These are phyloP conservation scores for Syngnathus rostellatus DNA, from an alignment of 2,797 vertebrate species.

Conservation along the genomic window DNA sequence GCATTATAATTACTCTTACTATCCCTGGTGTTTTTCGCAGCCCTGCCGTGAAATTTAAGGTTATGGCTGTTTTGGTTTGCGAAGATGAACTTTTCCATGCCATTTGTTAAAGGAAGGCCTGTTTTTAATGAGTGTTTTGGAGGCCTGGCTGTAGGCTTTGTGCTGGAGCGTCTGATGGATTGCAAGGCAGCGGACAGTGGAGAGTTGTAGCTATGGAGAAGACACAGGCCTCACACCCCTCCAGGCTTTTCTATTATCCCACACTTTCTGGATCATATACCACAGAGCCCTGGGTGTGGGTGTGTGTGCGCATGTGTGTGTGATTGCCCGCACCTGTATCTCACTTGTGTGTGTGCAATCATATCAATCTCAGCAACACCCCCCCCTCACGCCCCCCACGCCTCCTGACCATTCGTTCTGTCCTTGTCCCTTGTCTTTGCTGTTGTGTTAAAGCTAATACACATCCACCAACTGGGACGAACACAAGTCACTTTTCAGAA, in stretches of 20 bases:
- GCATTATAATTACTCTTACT: background rate
- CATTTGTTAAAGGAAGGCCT: background rate
- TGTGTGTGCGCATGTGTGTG: background rate
- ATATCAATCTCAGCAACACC: constrained; percentile 18
- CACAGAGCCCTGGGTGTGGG: constrained; percentile 20
- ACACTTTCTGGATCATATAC: constrained; percentile 63
- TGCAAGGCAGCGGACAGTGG: constrained; percentile 51
- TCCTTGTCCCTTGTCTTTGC: background rate
- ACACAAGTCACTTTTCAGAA: background rate
- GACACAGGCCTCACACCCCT: constrained; percentile 42
- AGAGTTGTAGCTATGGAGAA: constrained; percentile 31
- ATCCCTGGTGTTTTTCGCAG: background rate
- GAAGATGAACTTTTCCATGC: background rate
- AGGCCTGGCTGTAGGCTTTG: constrained; percentile 26
- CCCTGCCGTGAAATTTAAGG: background rate
- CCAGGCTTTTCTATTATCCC: constrained; percentile 53
- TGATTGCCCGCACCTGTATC: constrained; percentile 1
- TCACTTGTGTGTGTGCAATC: constrained; percentile 5
- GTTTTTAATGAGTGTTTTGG: constrained; percentile 5
- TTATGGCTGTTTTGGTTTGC: constrained; percentile 1
- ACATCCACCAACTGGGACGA: background rate
- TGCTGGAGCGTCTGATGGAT: constrained; percentile 39
- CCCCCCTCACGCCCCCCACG: no score
- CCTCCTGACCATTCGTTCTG: background rate
- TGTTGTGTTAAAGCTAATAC: constrained; percentile 1